Evolutionary conservation across 2,113 vertebrate genomes (phyloP), one percentile per base, ranked within the genome.

Genomic region (Redunca redunca): DNA sequence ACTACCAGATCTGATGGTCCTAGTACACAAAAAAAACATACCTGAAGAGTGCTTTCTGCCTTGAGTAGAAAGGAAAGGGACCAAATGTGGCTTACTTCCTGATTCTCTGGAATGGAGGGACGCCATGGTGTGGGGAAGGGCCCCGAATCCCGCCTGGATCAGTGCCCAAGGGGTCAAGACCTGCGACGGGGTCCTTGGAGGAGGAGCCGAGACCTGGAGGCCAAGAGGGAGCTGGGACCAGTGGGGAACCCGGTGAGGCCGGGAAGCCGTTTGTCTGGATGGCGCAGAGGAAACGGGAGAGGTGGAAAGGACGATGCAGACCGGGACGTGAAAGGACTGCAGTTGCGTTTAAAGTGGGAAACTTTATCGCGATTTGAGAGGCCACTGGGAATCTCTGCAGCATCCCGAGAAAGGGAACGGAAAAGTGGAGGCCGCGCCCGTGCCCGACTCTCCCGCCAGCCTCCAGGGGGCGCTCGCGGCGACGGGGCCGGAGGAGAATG

Each of bases 131-230:
- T 5, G 36, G 8, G 33, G 23, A 33, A 9, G 43, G 17, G 16
- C 16, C 46, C 53, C 7, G 0, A 15, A n/a, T 71, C 15, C 7
- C 2, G 2, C 88, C 90, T 55, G 6, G 16, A 7, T 5, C 36
- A 50, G 90, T 15, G 36, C 3, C 74, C 7, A 11, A 2, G 2
- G 1, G 11, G 67, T 16, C 57, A 10, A 48, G 52, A 36, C 50
- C 50, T 5, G 16, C 0, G 11, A 25, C 14, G 9, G 12, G 17
- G 50, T n/a, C 55, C 26, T 43, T 4, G 23, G 14, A 85, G n/a
- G 33, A 15, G 55, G 19, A 40, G 7, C 26, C 0, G 1, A 3
- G 5, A 14, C 7, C 40, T 11, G 64, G 58, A 13, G 55, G 17
- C 13, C 1, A 10, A 4, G 5, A 2, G 36, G 16, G 16, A 16